These are phyloP conservation scores for Ptiloglossa arizonensis DNA, from an alignment of 1,140 invertebrate genomes.

Conservation along the genomic window DNA sequence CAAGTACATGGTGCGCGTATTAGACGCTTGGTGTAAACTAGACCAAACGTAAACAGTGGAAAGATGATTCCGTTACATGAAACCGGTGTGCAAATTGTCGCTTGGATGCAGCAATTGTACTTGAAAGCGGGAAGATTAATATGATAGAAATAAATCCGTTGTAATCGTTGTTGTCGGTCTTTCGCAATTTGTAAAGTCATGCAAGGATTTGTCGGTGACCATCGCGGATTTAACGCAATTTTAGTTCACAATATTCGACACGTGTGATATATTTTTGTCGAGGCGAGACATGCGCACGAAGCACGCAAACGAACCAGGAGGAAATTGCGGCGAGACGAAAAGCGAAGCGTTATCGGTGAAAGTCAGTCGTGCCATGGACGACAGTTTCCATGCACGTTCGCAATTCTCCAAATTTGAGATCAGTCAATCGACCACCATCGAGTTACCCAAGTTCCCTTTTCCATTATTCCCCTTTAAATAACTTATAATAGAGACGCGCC, in stretches of 20 bases:
- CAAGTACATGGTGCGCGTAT: no score
- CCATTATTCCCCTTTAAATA: slow-evolving; percentile 14
- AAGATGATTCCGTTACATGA: no score
- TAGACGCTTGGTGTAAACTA: no score
- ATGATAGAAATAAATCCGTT: neutral
- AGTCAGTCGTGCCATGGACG: slow-evolving; percentile 40
- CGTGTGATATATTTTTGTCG: neutral
- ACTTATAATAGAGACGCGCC: neutral
- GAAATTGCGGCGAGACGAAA: neutral
- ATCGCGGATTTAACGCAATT: no score
- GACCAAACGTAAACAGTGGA: no score
- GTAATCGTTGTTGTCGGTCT: neutral
- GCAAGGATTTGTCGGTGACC: neutral
- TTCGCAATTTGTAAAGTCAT: neutral
- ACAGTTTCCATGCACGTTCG: slow-evolving; percentile 12
- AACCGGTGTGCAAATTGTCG: no score
- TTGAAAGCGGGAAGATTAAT: no score
- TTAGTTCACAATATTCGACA: neutral
- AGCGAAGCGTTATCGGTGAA: slow-evolving; percentile 62
- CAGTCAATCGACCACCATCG: neutral
- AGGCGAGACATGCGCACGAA: neutral
- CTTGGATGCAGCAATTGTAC: no score
- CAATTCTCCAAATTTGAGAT: slow-evolving; percentile 7
- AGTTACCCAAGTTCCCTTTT: slow-evolving; percentile 6
- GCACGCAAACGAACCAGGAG: neutral